Evolutionary conservation across 2,888 invertebrate genomes (phyloP), one percentile per base, ranked within the genome.

Genomic region (Archips xylosteana): DNA sequence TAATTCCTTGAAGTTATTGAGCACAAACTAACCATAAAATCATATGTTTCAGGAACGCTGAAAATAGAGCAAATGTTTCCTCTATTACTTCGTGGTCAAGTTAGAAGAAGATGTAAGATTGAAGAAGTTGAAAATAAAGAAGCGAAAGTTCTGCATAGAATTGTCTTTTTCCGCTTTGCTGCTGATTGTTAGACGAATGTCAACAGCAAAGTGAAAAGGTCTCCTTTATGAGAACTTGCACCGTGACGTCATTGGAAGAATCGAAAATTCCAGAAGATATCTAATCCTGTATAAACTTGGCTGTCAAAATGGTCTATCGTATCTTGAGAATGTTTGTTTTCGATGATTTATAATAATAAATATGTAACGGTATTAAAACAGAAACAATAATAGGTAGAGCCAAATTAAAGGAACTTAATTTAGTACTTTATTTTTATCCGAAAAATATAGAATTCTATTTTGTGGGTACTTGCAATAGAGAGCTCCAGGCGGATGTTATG

Each of bases 151-250:
- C 94, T 93, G 80, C 86, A 92, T 94, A 94, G 87, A 94, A 86
- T 92, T 95, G 95, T 95, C 95, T 95, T 95, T 95, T 95, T 95
- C 94, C 94, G 94, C 94, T 95, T 95, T 95, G 94, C 94, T 95
- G 95, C 95, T 94, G 95, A 94, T 94, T 83, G 82, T 83, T 86
- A 79, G 51, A n/a, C 70, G 70, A 78, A 85, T 83, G 85, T 92
- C 95, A 94, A 94, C 94, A 94, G 95, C 94, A 94, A 92, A 94
- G 94, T 90, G 94, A 94, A 95, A 95, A 94, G 94, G 95, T 93
- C 94, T 93, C 91, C 94, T 94, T 94, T 94, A 94, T 94, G 91
- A 90, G 94, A 92, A 91, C 92, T 82, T 85, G 75, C 93, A 81
- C 81, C 90, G 83, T 64, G 75, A n/a, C 54, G 45, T 54, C 51